A percentile compares a stretch with the other conserved stretches of the same genome.
Evolutionary conservation across 2,113 vertebrate species (phyloP).

Genomic region (Salvator merianae): DNA sequence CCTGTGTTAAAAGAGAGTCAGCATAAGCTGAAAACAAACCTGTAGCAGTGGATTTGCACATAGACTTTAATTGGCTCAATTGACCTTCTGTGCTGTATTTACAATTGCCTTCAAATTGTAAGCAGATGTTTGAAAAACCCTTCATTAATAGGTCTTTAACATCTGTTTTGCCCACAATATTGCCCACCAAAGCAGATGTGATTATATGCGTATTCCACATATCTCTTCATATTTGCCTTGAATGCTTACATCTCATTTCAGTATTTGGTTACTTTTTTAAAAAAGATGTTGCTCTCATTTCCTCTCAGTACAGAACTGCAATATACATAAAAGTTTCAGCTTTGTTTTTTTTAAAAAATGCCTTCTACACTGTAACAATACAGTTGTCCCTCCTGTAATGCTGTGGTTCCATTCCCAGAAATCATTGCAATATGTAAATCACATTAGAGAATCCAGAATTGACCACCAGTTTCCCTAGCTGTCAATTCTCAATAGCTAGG

Average conservation of each 20-base stretch:
- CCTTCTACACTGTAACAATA: background rate
- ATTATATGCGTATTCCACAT: slow-evolving; percentile 73
- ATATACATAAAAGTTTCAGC: background rate
- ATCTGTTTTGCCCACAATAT: slow-evolving; percentile 77
- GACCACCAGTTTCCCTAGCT: too few relatives aligned
- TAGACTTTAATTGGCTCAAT: slow-evolving; percentile 91
- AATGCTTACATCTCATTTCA: slow-evolving; percentile 67
- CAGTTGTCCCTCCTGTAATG: too few relatives aligned
- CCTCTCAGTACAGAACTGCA: slow-evolving; percentile 46
- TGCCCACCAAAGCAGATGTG: slow-evolving; percentile 80
- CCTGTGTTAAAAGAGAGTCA: slow-evolving; percentile 81
- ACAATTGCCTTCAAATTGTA: slow-evolving; percentile 95
- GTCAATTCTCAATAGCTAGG: too few relatives aligned
- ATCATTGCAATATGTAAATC: too few relatives aligned
- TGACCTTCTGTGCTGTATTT: slow-evolving; percentile 92
- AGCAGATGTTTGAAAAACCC: slow-evolving; percentile 88
- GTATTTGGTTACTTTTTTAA: slow-evolving; percentile 65
- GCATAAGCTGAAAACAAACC: slow-evolving; percentile 77
- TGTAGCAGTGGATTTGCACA: slow-evolving; percentile 86
- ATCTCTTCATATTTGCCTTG: slow-evolving; percentile 64
- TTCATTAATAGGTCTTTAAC: slow-evolving; percentile 83
- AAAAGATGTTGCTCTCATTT: slow-evolving; percentile 36
- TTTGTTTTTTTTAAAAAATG: background rate
- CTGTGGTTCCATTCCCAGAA: too few relatives aligned
- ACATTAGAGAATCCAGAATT: too few relatives aligned